These are phyloP conservation scores for Prionailurus bengalensis DNA, from an alignment of 2,113 vertebrate species.

Conservation along the genomic window DNA sequence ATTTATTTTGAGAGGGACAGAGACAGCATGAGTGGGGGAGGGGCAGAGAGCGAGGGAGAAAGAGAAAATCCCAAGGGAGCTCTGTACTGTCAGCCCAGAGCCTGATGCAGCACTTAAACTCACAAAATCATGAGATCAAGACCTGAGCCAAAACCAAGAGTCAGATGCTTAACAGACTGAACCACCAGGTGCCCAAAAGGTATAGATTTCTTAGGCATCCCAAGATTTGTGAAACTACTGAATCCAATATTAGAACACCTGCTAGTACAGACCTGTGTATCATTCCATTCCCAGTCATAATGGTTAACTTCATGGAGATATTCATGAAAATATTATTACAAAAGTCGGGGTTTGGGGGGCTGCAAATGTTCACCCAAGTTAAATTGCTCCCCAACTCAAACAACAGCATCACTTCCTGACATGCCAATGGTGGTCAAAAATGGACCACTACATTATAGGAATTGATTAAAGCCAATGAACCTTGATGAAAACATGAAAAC, in stretches of 20 bases:
- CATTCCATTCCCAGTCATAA: not conserved
- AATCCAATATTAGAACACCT: not conserved
- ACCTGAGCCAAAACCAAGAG: too few relatives aligned
- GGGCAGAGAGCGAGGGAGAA: too few relatives aligned
- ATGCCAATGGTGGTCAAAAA: not conserved
- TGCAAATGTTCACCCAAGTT: not conserved
- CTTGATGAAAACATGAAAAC: not conserved
- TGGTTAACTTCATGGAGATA: not conserved
- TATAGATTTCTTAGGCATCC: not conserved
- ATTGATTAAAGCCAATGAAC: not conserved
- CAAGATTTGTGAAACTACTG: not conserved
- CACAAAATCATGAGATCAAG: too few relatives aligned
- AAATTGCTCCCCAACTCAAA: not conserved
- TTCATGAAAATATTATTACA: not conserved
- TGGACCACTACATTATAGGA: rapidly evolving
- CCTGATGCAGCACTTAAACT: too few relatives aligned
- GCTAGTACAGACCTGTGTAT: not conserved
- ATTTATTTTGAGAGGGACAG: too few relatives aligned
- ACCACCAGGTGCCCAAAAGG: not conserved
- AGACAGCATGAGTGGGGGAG: too few relatives aligned
- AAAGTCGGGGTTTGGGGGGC: not conserved
- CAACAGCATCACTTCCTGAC: not conserved
- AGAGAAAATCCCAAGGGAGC: too few relatives aligned
- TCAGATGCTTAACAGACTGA: too few relatives aligned
- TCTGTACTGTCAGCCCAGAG: too few relatives aligned